phyloP scores from a whole-genome alignment of 2,113 vertebrate genomes.

The Pelecanus crispus region DNA sequence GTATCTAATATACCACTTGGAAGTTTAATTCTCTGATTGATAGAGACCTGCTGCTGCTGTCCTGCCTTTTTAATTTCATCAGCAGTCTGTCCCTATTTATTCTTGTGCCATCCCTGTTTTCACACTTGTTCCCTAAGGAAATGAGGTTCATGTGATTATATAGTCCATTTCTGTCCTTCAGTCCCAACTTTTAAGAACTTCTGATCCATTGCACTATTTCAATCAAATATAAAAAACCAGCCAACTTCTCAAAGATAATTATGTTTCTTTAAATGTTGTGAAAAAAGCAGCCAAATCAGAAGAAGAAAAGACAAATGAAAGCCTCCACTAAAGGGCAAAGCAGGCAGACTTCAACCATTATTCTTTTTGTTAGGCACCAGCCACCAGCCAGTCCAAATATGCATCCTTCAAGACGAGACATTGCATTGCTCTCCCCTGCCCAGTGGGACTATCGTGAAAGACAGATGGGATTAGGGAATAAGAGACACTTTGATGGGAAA shows the following conservation, averaged over 20 bases:
- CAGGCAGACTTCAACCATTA: not conserved
- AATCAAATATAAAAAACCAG: not conserved
- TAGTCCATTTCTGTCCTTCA: not conserved
- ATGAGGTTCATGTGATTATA: not conserved
- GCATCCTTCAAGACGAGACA: not conserved
- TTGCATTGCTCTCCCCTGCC: not conserved
- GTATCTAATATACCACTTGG: not conserved
- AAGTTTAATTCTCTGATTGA: constrained; percentile 26
- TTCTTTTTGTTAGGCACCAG: not conserved
- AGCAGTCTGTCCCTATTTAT: not conserved
- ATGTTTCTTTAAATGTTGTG: not conserved
- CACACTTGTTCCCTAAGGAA: not conserved
- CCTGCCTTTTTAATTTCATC: constrained; percentile 17
- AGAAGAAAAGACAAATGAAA: not conserved
- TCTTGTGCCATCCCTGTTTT: not conserved
- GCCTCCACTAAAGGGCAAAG: not conserved
- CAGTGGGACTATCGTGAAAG: not conserved
- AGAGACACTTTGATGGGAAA: not conserved
- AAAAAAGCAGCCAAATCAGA: not conserved
- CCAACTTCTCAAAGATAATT: not conserved
- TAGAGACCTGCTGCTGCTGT: not conserved
- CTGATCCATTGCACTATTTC: not conserved
- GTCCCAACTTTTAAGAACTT: not conserved
- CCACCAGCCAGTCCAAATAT: not conserved
- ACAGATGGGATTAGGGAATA: not conserved